phyloP scores from a whole-genome alignment of 2,113 vertebrate genomes.

The Cheirogaleus medius region DNA sequence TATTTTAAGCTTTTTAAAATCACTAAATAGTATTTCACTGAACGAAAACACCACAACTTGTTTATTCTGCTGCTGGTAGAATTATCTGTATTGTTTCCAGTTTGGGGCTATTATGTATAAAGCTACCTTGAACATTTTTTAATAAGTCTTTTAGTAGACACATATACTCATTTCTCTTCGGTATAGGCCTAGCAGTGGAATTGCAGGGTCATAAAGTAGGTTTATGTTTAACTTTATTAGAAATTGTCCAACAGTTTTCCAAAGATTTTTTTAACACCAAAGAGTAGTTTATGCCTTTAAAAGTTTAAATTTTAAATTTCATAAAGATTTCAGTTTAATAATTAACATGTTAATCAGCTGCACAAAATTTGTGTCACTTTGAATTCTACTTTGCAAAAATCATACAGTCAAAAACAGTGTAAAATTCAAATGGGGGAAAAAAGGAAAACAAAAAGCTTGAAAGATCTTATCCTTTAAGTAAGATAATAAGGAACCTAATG shows the following conservation, averaged over 20 bases:
- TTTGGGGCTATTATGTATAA: background rate
- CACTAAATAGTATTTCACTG: background rate
- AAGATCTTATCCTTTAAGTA: background rate
- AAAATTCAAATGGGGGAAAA: background rate
- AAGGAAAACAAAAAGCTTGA: background rate
- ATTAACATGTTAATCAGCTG: background rate
- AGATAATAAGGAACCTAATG: background rate
- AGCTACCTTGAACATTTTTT: background rate
- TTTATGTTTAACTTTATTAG: conserved; percentile 21
- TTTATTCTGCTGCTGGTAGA: background rate
- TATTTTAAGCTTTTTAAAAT: conserved; percentile 12
- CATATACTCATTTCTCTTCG: background rate
- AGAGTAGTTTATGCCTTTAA: background rate
- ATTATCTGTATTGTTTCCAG: background rate
- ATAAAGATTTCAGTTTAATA: conserved; percentile 19
- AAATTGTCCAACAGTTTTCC: conserved; percentile 6
- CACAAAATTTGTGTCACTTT: background rate
- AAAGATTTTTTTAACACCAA: background rate
- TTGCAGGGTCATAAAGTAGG: background rate
- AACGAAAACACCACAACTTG: background rate
- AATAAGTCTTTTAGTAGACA: background rate
- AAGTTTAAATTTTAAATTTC: conserved; percentile 22
- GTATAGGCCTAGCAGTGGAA: background rate
- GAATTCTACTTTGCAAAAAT: background rate
- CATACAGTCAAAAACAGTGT: background rate